phyloP scores from a whole-genome alignment of 2,797 vertebrate species.

The Tokudaia muenninki region DNA sequence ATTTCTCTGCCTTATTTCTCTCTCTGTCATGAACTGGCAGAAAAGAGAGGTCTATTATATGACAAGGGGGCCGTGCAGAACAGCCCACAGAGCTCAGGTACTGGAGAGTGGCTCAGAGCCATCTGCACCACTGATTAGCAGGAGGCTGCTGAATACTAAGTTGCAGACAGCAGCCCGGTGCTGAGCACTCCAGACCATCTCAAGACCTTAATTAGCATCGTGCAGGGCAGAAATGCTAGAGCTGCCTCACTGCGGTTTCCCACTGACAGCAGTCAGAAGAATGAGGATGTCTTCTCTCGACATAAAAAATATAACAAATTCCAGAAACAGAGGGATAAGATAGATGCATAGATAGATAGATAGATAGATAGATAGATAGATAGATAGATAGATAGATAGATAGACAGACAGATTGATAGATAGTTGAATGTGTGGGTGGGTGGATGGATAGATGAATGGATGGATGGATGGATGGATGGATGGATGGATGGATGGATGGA shows the following conservation, averaged over 20 bases:
- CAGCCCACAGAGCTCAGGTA: neutral
- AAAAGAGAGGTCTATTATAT: neutral
- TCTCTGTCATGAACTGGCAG: neutral
- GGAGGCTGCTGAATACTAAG: constrained; percentile 62
- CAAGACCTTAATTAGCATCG: constrained; percentile 52
- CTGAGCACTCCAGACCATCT: constrained; percentile 40
- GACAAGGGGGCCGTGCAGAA: neutral
- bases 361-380: neutral
- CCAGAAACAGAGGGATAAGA: neutral
- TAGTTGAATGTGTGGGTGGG: neutral
- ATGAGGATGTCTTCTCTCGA: constrained; percentile 56
- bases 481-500: neutral
- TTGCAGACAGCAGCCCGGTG: constrained; percentile 16
- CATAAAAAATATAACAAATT: constrained; percentile 20
- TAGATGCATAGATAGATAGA: neutral
- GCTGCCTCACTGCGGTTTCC: constrained; percentile 60
- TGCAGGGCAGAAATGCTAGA: constrained; percentile 52
- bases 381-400: rapidly evolving
- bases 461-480: neutral
- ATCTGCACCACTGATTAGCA: constrained; percentile 46
- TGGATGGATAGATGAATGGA: too few species aligned
- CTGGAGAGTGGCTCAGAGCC: constrained; percentile 50
- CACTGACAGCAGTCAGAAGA: constrained; percentile 61
- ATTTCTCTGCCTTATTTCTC: neutral
- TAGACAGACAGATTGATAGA: neutral